phyloP scores from a whole-genome alignment of 1,140 invertebrate genomes.

The Frieseomelitta varia region DNA sequence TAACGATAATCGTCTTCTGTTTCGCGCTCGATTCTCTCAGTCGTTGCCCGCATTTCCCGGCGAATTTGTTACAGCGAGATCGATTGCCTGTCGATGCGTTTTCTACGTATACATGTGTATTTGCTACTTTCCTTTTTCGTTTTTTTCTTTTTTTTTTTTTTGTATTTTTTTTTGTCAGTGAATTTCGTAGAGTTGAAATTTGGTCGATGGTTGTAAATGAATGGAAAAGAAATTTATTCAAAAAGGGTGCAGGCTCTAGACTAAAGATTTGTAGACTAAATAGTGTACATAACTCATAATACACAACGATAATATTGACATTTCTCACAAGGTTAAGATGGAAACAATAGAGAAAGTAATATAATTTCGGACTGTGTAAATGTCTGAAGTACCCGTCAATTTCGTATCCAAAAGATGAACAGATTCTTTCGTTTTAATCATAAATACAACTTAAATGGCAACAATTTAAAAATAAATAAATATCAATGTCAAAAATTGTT shows the following conservation, averaged over 20 bases:
- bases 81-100: neutral
- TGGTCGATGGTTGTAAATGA: too few species aligned
- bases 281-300: too few species aligned
- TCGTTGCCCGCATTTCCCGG: neutral
- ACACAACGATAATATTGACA: neutral
- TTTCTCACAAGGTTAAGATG: neutral
- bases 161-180: neutral
- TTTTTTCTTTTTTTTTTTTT: neutral
- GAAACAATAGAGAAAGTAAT: neutral
- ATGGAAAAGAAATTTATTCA: neutral
- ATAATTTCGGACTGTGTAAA: neutral
- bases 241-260: too few species aligned
- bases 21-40: neutral
- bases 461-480: too few species aligned
- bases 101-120: too few species aligned
- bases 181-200: neutral
- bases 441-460: too few species aligned
- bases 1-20: slow-evolving; percentile 29
- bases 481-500: too few species aligned
- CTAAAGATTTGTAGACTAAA: too few species aligned
- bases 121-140: too few species aligned
- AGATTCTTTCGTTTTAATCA: too few species aligned
- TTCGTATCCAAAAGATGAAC: too few species aligned
- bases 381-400: too few species aligned
- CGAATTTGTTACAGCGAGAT: neutral